Evolutionary conservation across 2,113 vertebrate genomes (phyloP).

Genomic region (Callorhinus ursinus): DNA sequence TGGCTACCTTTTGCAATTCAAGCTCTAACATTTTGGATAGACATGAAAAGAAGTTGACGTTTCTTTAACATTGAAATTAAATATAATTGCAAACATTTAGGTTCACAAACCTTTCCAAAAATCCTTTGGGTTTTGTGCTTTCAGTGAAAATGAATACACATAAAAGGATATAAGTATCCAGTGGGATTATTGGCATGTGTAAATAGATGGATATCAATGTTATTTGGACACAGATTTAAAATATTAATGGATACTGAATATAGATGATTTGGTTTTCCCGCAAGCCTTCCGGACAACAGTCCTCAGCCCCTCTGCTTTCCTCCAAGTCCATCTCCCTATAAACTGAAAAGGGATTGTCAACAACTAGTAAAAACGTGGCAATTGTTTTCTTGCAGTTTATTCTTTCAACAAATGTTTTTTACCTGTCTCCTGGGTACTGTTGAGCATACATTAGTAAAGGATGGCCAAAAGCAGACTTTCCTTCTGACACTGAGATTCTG

Average conservation of each 20-base stretch:
- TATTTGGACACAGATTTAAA: neutral
- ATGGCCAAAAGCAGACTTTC: neutral
- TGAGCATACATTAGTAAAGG: neutral
- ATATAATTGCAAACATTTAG: slow-evolving; percentile 18
- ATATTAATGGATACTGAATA: neutral
- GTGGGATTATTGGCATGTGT: neutral
- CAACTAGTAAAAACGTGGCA: neutral
- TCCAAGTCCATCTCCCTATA: neutral
- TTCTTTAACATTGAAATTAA: neutral
- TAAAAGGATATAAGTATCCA: neutral
- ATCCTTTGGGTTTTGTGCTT: neutral
- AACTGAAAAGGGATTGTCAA: neutral
- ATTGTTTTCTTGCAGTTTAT: neutral
- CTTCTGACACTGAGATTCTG: neutral
- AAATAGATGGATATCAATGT: too few relatives aligned
- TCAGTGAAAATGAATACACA: neutral
- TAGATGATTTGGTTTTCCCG: neutral
- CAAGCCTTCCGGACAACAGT: neutral
- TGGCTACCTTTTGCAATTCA: neutral
- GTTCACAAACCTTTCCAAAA: neutral
- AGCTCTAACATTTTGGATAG: neutral
- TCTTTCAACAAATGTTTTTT: neutral
- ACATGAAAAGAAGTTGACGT: neutral
- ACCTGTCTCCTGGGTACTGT: neutral
- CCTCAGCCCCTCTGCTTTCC: neutral